Evolutionary conservation across 2,888 invertebrate species (phyloP).

Genomic region (Drosophila sordidapex): DNA sequence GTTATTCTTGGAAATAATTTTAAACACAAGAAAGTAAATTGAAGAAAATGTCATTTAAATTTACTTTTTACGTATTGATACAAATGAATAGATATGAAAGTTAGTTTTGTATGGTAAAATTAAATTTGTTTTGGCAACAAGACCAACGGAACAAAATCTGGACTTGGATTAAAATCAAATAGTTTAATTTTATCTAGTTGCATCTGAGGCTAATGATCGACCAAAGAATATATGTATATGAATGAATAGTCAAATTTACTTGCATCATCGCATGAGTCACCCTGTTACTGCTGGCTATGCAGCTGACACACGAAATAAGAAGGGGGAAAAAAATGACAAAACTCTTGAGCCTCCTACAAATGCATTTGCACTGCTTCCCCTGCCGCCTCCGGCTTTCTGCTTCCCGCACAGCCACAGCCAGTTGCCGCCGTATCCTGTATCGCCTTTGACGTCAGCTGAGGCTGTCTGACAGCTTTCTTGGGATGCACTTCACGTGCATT

Average conservation of each 20-base stretch:
- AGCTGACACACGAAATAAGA: neutral
- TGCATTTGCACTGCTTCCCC: constrained; percentile 23
- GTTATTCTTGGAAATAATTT: neutral
- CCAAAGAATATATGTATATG: neutral
- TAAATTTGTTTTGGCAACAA: neutral
- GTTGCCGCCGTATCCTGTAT: constrained; percentile 21
- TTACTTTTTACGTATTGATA: neutral
- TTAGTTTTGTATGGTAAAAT: neutral
- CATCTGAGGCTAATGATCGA: neutral
- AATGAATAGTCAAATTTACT: neutral
- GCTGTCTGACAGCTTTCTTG: constrained; percentile 76
- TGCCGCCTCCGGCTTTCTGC: neutral
- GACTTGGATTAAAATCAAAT: neutral
- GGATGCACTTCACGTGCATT: constrained; percentile 80
- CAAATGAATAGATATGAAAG: neutral
- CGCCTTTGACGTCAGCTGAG: constrained; percentile 55
- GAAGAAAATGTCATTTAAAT: neutral
- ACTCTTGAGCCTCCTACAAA: constrained; percentile 53
- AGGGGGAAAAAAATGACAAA: constrained; percentile 1
- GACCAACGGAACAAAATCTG: neutral
- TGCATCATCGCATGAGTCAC: constrained; percentile 21
- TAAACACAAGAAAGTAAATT: neutral
- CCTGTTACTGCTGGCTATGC: constrained; percentile 13
- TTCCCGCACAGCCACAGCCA: constrained; percentile 1
- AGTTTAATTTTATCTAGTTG: neutral